Evolutionary conservation across 2,113 vertebrate species (phyloP), one percentile per base, ranked within the genome.

Genomic region (Archilochus colubris): DNA sequence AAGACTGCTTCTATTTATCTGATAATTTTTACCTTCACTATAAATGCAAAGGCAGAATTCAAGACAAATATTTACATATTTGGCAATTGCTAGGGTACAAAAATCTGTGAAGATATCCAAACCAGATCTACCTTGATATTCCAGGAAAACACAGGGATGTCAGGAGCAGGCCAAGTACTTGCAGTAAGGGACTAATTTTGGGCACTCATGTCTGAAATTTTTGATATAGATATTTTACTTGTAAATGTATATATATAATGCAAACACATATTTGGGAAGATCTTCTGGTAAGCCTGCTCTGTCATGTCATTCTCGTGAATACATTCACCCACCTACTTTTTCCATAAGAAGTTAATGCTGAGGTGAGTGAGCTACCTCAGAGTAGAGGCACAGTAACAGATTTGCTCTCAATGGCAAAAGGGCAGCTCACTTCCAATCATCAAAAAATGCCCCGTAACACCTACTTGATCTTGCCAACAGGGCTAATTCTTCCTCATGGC

Each of bases 221-320:
- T 73, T n/a, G 59, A 53, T 10, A 21, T 4, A 58, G 13, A 5
- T 23, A 15, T 54, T 75, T 44, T 21, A 48, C 9, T 40, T 72
- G 31, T 55, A 31, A 70, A 64, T 66, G 43, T 10, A 70, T 14
- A 21, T 33, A 23, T 2, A 5, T 4, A 73, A 24, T 6, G 23
- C n/a, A 12, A 76, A 31, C 1, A n/a, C 3, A 67, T 4, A 59
- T 0, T 23, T 21, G 21, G 17, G 9, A 31, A 62, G 24, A 46
- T 6, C 24, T 76, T 25, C 14, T 31, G 23, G 6, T 62, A 23
- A 50, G 31, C 7, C 6, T n/a, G 33, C 40, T 50, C 20, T 19
- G 12, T 61, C 0, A 3, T 31, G 51, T 24, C 36, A 31, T 10
- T 59, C 31, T 73, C 25, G 48, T 2, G 1, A 48, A 82, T 31